Conservation (phyloP, 2,888 invertebrate genomes). For the Synergus japonicus region DNA sequence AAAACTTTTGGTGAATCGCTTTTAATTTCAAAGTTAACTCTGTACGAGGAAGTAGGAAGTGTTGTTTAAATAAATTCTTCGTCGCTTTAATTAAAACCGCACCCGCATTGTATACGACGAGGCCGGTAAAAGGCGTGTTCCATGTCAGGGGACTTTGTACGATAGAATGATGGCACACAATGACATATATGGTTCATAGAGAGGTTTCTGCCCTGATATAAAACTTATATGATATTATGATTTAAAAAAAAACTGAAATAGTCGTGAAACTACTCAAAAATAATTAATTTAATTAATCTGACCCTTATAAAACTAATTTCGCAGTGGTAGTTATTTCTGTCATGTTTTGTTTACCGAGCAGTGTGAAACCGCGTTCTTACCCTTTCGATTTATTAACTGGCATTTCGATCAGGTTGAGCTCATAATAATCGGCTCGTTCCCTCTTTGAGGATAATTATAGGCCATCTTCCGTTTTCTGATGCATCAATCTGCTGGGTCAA, state of each 20-base stretch:
- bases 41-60: conserved; percentile 52
- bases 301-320: background rate
- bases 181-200: conserved; percentile 5
- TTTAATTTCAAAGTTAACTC: background rate
- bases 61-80: conserved; percentile 19
- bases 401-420: background rate
- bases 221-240: background rate
- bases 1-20: background rate
- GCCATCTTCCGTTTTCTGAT: background rate
- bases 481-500: background rate
- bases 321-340: background rate
- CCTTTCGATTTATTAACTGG: background rate
- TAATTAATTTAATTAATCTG: background rate
- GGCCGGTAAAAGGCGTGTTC: conserved; percentile 38
- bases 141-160: conserved; percentile 40
- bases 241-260: background rate
- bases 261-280: background rate
- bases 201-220: background rate
- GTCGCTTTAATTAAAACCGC: conserved; percentile 48
- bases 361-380: background rate
- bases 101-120: conserved; percentile 45
- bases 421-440: conserved; percentile 1
- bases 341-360: background rate
- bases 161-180: conserved; percentile 48
- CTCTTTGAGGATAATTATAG: conserved; percentile 7